Conservation (phyloP, 1,140 invertebrate genomes). For the Phymorhynchus buccinoides region DNA sequence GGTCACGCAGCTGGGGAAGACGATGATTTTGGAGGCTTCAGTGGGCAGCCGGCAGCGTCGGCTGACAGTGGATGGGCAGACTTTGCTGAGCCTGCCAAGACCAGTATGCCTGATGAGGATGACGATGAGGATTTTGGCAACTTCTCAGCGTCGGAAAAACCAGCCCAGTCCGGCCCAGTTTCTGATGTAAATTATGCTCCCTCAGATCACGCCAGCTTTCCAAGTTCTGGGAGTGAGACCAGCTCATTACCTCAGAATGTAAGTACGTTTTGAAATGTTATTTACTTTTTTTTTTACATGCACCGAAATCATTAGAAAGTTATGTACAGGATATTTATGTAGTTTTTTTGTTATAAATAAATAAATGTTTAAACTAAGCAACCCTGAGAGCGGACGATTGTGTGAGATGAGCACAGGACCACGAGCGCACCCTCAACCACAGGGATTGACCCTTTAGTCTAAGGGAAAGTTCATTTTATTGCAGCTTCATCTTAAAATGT, state of each 20-base stretch:
- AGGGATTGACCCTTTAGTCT: too few relatives aligned
- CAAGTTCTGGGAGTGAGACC: too few relatives aligned
- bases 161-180: background rate
- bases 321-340: background rate
- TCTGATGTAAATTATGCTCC: background rate
- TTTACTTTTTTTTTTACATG: background rate
- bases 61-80: conserved; percentile 34
- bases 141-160: conserved; percentile 37
- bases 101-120: conserved; percentile 50
- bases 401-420: too few relatives aligned
- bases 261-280: background rate
- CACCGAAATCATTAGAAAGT: background rate
- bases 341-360: background rate
- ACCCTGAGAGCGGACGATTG: too few relatives aligned
- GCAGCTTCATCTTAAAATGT: too few relatives aligned
- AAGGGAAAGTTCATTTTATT: too few relatives aligned
- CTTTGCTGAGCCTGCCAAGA: conserved; percentile 30
- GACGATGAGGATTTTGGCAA: conserved; percentile 63
- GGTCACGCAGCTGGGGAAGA: conserved; percentile 39
- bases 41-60: background rate
- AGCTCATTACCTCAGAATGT: conserved; percentile 3
- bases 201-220: too few relatives aligned
- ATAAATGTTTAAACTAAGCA: too few relatives aligned
- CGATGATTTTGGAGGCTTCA: conserved; percentile 46
- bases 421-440: too few relatives aligned